A percentile compares a stretch with the other conserved stretches of the same genome.
phyloP scores from a whole-genome alignment of 2,888 invertebrate genomes.

The Orchesella flavescens region DNA sequence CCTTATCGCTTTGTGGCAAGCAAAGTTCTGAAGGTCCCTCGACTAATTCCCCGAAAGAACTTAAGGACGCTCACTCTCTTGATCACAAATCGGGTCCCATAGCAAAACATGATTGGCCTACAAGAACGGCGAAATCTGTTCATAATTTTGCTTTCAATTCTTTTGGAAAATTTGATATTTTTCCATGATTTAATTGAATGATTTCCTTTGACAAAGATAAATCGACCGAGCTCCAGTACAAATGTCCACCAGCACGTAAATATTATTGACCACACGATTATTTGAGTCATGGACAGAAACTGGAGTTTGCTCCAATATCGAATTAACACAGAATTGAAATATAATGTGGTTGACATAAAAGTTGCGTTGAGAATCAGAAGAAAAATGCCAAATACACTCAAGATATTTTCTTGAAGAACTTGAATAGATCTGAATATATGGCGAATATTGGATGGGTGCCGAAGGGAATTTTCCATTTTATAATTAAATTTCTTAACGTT shows the following conservation, averaged over 20 bases:
- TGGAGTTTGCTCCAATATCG: background rate
- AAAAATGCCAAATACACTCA: background rate
- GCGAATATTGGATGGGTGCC: background rate
- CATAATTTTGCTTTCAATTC: background rate
- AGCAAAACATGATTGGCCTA: no score
- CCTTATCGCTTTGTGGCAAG: no score
- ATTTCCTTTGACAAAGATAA: no score
- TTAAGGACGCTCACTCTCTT: background rate
- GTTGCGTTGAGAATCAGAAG: background rate
- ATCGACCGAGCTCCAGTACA: no score
- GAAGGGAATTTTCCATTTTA: no score
- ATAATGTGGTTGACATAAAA: background rate
- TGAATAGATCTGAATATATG: background rate
- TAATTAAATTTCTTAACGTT: background rate
- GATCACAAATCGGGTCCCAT: background rate
- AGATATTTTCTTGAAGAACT: background rate
- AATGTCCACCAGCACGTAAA: no score
- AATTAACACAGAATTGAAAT: background rate
- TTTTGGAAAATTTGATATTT: background rate
- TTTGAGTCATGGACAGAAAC: background rate
- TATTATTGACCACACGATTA: background rate
- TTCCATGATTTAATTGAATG: no score
- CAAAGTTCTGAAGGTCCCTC: no score
- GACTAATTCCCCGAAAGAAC: background rate
- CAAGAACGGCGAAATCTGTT: no score